phyloP scores from a whole-genome alignment of 2,113 vertebrate genomes.

The Silurus asotus region DNA sequence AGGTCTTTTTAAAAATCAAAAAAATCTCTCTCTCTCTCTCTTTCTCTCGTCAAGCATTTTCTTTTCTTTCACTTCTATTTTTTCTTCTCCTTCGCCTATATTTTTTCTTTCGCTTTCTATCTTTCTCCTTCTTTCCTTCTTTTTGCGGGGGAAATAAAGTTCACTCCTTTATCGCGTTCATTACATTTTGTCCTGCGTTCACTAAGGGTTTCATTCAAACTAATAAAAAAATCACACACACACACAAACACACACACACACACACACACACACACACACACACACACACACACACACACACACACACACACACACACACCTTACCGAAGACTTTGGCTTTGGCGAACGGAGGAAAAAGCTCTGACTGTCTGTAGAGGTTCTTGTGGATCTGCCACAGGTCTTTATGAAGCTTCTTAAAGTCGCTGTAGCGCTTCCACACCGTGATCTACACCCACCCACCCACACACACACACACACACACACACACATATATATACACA shows the following conservation, averaged over 20 bases:
- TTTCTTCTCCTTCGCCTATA: no score
- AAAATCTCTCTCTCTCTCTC: no score
- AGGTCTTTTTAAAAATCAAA: no score
- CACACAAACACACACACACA: slow-evolving; percentile 2
- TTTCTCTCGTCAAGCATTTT: no score
- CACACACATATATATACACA: neutral
- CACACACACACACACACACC: slow-evolving; percentile 43
- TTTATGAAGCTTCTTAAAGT: slow-evolving; percentile 96
- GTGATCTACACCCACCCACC: slow-evolving; percentile 78
- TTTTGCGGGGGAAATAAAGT: no score
- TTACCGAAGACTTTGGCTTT: slow-evolving; percentile 97
- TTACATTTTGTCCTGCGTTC: no score
- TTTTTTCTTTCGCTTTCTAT: no score
- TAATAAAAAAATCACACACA: slow-evolving; percentile 46
- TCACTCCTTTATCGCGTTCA: no score
- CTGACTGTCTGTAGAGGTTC: slow-evolving; percentile 85
- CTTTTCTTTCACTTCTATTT: no score
- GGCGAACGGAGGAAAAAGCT: slow-evolving; percentile 94
- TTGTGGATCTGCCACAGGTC: slow-evolving; percentile 95
- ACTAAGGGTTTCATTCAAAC: no score
- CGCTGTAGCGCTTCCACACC: slow-evolving; percentile 97
- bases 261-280: slow-evolving; percentile 14
- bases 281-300: slow-evolving; percentile 3
- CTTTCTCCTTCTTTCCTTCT: no score
- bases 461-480: neutral